phyloP scores from a whole-genome alignment of 2,888 invertebrate species.

The Melanostoma mellinum region DNA sequence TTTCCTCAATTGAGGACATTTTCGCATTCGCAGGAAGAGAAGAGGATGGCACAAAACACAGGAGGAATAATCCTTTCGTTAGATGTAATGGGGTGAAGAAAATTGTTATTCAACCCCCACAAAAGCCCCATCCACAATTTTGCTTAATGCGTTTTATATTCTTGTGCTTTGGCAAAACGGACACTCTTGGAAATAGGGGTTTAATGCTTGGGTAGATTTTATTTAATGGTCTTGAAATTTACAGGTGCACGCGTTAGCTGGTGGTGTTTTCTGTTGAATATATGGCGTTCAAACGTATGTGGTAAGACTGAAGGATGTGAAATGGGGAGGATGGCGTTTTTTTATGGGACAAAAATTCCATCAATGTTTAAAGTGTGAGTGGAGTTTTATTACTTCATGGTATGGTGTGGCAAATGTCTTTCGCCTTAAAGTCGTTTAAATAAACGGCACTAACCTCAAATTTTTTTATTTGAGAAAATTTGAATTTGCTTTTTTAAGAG shows the following conservation, averaged over 20 bases:
- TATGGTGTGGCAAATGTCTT: slow-evolving; percentile 30
- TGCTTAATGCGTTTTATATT: slow-evolving; percentile 69
- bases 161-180: slow-evolving; percentile 60
- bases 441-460: slow-evolving; percentile 5
- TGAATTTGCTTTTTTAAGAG: slow-evolving; percentile 19
- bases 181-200: slow-evolving; percentile 67
- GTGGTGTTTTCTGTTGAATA: slow-evolving; percentile 1
- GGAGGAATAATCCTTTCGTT: slow-evolving; percentile 69
- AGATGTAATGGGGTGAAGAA: slow-evolving; percentile 71
- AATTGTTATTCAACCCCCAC: slow-evolving; percentile 69
- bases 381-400: slow-evolving; percentile 54
- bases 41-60: slow-evolving; percentile 4
- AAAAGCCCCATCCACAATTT: slow-evolving; percentile 10
- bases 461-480: slow-evolving; percentile 44
- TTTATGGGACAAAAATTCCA: slow-evolving; percentile 62
- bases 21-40: slow-evolving; percentile 40
- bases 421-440: slow-evolving; percentile 52
- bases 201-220: slow-evolving; percentile 69
- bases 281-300: background rate
- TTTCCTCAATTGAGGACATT: slow-evolving; percentile 68
- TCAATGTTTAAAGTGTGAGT: slow-evolving; percentile 67
- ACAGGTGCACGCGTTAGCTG: slow-evolving; percentile 56
- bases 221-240: slow-evolving; percentile 71
- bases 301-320: background rate
- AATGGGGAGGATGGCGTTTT: slow-evolving; percentile 10